Conservation (phyloP, 2,888 invertebrate species). For the Drosophila longiperda region DNA sequence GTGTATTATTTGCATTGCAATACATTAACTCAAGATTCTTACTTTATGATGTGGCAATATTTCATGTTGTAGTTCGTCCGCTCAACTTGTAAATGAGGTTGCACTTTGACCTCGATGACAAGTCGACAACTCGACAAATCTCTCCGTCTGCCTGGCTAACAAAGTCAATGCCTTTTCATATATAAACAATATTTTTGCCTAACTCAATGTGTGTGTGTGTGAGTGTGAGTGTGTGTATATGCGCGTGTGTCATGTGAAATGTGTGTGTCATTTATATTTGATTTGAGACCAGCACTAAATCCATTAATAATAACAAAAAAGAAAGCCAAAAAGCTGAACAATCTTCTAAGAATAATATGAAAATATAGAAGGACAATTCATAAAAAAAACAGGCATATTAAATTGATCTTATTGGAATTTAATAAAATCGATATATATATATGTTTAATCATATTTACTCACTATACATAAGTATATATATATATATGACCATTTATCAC, state of each 20-base stretch:
- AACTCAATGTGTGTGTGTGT: background rate
- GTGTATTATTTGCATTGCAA: slow-evolving; percentile 38
- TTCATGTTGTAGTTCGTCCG: slow-evolving; percentile 36
- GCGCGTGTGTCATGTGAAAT: slow-evolving; percentile 17
- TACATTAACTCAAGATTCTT: slow-evolving; percentile 31
- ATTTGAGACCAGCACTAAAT: slow-evolving; percentile 24
- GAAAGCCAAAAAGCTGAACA: slow-evolving; percentile 4
- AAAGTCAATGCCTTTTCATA: slow-evolving; percentile 48
- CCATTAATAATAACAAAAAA: slow-evolving; percentile 37
- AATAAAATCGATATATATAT: background rate
- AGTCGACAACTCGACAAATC: slow-evolving; percentile 3
- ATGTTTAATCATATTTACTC: background rate
- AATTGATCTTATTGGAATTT: slow-evolving; percentile 1
- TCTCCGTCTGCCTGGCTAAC: slow-evolving; percentile 20
- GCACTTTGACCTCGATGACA: slow-evolving; percentile 38
- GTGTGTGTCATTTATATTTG: slow-evolving; percentile 51
- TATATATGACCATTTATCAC: background rate
- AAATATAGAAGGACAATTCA: background rate
- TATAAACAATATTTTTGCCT: slow-evolving; percentile 10
- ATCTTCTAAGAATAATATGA: background rate
- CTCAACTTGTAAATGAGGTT: slow-evolving; percentile 34
- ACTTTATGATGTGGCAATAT: slow-evolving; percentile 59
- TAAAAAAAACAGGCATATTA: slow-evolving; percentile 1
- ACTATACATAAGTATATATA: background rate
- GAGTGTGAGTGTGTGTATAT: background rate